A percentile compares a stretch with the other conserved stretches of the same genome.
Conservation (phyloP, 2,888 invertebrate genomes). For the Leptopilina myrica region DNA sequence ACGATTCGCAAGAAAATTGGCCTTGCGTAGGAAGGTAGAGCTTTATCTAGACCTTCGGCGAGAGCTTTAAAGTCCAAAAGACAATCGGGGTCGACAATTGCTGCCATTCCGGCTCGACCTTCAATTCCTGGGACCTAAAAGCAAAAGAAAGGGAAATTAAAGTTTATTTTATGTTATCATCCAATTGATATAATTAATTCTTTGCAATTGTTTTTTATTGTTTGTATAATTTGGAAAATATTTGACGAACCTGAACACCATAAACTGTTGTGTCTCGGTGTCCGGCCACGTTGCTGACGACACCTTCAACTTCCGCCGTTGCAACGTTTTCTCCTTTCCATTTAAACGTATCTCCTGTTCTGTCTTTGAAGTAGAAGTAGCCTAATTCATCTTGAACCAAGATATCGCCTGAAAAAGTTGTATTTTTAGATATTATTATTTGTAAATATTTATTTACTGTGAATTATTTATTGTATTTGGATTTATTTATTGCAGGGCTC, state of each 20-base stretch:
- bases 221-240: neutral
- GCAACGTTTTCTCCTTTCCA: conserved; percentile 86
- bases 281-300: conserved; percentile 78
- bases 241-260: conserved; percentile 86
- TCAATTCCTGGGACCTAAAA: conserved; percentile 76
- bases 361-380: conserved; percentile 82
- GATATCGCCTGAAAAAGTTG: conserved; percentile 77
- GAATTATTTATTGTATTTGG: too few species aligned
- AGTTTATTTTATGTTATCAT: neutral
- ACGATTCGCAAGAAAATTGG: conserved; percentile 82
- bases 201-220: neutral
- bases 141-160: neutral
- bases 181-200: too few species aligned
- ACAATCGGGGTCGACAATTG: conserved; percentile 79
- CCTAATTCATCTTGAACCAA: conserved; percentile 82
- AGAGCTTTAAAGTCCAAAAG: conserved; percentile 75
- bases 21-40: conserved; percentile 81
- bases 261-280: conserved; percentile 94
- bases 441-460: too few species aligned
- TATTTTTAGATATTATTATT: too few species aligned
- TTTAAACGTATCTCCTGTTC: conserved; percentile 82
- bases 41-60: conserved; percentile 75
- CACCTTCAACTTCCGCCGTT: conserved; percentile 83
- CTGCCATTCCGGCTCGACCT: conserved; percentile 84
- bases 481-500: too few species aligned